phyloP scores from a whole-genome alignment of 2,888 invertebrate species.

The Dynastes hyllus region DNA sequence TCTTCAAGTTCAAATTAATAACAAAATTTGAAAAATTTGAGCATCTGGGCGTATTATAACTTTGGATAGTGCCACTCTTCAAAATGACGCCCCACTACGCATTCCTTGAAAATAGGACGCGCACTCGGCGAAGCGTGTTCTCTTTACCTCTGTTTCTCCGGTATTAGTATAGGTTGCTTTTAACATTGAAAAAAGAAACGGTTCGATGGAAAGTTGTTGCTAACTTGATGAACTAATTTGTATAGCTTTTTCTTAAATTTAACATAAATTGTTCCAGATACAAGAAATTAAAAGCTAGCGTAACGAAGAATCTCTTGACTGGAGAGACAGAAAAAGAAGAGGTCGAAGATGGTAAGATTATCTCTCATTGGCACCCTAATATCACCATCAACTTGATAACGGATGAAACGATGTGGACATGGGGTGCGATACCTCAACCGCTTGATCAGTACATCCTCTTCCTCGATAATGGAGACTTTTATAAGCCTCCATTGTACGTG shows the following conservation, averaged over 20 bases:
- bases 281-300: slow-evolving; percentile 89
- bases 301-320: slow-evolving; percentile 95
- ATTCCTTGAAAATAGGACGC: too few species aligned
- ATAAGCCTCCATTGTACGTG: slow-evolving; percentile 94
- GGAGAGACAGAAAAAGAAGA: slow-evolving; percentile 88
- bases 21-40: too few species aligned
- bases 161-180: too few species aligned
- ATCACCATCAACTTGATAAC: slow-evolving; percentile 95
- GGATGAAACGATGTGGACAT: slow-evolving; percentile 96
- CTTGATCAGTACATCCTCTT: slow-evolving; percentile 95
- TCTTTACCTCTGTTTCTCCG: too few species aligned
- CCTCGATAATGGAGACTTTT: slow-evolving; percentile 87
- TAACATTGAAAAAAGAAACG: too few species aligned
- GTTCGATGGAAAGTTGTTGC: too few species aligned
- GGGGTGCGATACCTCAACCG: slow-evolving; percentile 92
- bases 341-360: slow-evolving; percentile 90
- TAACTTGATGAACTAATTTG: too few species aligned
- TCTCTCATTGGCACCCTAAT: slow-evolving; percentile 99
- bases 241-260: background rate
- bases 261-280: slow-evolving; percentile 72
- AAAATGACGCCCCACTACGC: too few species aligned
- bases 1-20: too few species aligned
- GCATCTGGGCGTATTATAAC: too few species aligned
- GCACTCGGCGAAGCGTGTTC: too few species aligned
- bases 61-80: too few species aligned